Conservation (phyloP, 2,113 vertebrate species). For the Notarius quadriscutis region DNA sequence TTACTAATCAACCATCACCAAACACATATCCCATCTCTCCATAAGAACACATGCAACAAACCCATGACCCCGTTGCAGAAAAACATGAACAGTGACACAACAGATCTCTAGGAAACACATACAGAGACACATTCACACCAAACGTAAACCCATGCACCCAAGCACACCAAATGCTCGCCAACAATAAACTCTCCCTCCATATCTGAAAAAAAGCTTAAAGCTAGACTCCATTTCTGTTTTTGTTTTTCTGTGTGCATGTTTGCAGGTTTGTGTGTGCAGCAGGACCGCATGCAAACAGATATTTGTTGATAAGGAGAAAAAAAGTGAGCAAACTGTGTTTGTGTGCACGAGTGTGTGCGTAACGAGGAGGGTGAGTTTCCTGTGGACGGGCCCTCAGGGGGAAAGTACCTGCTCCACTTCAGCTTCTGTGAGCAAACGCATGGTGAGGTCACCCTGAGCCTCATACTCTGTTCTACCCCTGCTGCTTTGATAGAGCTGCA, state of each 20-base stretch:
- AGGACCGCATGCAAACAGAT: slow-evolving; percentile 12
- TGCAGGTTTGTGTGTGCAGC: too few species aligned
- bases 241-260: slow-evolving; percentile 19
- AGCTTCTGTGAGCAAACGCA: slow-evolving; percentile 81
- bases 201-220: slow-evolving; percentile 1
- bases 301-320: slow-evolving; percentile 12
- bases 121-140: slow-evolving; percentile 38
- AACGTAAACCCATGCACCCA: slow-evolving; percentile 47
- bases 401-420: slow-evolving; percentile 86
- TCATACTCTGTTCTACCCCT: slow-evolving; percentile 69
- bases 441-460: slow-evolving; percentile 75
- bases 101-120: slow-evolving; percentile 1
- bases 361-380: slow-evolving; percentile 68
- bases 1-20: slow-evolving; percentile 6
- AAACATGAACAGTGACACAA: slow-evolving; percentile 42
- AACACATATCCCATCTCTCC: slow-evolving; percentile 7
- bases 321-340: too few species aligned
- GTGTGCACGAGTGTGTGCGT: slow-evolving; percentile 28
- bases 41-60: slow-evolving; percentile 21
- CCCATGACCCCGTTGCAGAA: slow-evolving; percentile 27
- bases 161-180: slow-evolving; percentile 50
- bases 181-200: slow-evolving; percentile 69
- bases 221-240: not conserved
- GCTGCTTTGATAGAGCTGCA: slow-evolving; percentile 90
- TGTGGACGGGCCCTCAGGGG: slow-evolving; percentile 66